phyloP scores from a whole-genome alignment of 1,140 invertebrate genomes.

The Neodiprion fabricii region DNA sequence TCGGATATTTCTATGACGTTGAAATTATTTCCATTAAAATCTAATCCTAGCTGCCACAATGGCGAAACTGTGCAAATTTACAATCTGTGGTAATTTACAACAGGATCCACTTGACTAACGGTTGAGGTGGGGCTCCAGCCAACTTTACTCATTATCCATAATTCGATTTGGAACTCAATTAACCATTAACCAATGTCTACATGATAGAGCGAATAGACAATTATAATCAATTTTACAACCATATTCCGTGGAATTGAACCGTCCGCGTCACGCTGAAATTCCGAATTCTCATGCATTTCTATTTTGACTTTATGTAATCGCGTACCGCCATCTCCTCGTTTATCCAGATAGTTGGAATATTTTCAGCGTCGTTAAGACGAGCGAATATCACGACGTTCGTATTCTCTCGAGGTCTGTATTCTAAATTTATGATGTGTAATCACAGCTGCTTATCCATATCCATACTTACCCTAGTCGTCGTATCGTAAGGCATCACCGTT shows the following conservation, averaged over 20 bases:
- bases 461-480: too few species aligned
- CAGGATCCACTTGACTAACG: constrained; percentile 44
- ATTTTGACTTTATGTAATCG: too few species aligned
- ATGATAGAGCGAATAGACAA: constrained; percentile 3
- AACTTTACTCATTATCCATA: constrained; percentile 58
- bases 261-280: too few species aligned
- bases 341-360: too few species aligned
- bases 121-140: constrained; percentile 43
- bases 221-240: not conserved
- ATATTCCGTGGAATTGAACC: not conserved
- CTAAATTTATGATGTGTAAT: too few species aligned
- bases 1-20: not conserved
- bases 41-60: not conserved
- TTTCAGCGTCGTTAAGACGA: too few species aligned
- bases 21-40: not conserved
- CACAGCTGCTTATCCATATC: too few species aligned
- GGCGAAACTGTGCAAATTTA: constrained; percentile 7
- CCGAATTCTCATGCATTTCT: too few species aligned
- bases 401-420: too few species aligned
- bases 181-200: constrained; percentile 53
- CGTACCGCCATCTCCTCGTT: too few species aligned
- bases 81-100: constrained; percentile 43
- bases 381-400: too few species aligned
- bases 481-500: too few species aligned
- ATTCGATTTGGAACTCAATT: constrained; percentile 58